These are phyloP conservation scores for Burhinus oedicnemus DNA, from an alignment of 2,113 vertebrate genomes.

Conservation along the genomic window DNA sequence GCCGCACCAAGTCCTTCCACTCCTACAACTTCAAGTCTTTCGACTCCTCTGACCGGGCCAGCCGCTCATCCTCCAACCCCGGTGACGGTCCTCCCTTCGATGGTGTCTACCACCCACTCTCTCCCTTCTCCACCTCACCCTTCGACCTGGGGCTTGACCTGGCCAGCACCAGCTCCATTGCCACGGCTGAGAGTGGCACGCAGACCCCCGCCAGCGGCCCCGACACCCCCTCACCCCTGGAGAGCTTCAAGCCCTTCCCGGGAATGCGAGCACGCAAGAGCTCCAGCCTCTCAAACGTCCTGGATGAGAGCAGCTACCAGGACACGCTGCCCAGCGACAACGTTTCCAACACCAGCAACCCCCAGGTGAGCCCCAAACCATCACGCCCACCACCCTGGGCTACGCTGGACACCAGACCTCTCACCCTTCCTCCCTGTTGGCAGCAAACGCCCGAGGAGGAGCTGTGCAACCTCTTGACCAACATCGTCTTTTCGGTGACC, in stretches of 20 bases:
- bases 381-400: fast-evolving
- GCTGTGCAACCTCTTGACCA: slow-evolving; percentile 95
- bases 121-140: slow-evolving; percentile 85
- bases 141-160: slow-evolving; percentile 86
- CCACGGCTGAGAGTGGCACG: slow-evolving; percentile 59
- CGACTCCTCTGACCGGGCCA: slow-evolving; percentile 82
- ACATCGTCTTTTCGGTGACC: slow-evolving; percentile 91
- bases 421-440: fast-evolving
- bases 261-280: slow-evolving; percentile 82
- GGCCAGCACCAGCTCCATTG: slow-evolving; percentile 68
- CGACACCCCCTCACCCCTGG: slow-evolving; percentile 87
- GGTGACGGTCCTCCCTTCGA: slow-evolving; percentile 65
- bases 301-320: slow-evolving; percentile 89
- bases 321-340: slow-evolving; percentile 85
- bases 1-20: slow-evolving; percentile 70
- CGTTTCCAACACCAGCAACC: slow-evolving; percentile 92
- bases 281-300: slow-evolving; percentile 94
- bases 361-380: slow-evolving; percentile 79
- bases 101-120: slow-evolving; percentile 85
- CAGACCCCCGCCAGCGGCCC: slow-evolving; percentile 83
- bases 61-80: slow-evolving; percentile 83
- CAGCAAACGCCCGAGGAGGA: slow-evolving; percentile 95
- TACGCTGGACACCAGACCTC: fast-evolving
- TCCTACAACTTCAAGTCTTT: slow-evolving; percentile 84
- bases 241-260: slow-evolving; percentile 83